Conservation (phyloP, 2,888 invertebrate species). For the Dolichomitus sp. region DNA sequence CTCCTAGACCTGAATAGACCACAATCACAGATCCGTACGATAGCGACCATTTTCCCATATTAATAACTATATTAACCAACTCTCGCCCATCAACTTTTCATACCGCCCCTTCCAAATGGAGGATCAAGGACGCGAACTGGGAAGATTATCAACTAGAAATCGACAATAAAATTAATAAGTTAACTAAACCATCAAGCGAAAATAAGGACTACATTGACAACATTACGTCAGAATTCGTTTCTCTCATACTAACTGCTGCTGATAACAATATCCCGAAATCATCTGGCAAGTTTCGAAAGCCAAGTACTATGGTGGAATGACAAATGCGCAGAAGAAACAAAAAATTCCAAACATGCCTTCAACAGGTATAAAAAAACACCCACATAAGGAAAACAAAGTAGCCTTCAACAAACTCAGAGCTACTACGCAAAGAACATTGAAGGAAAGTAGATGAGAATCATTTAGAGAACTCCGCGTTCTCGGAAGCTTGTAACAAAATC, state of each 20-base stretch:
- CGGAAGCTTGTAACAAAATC: neutral
- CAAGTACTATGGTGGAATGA: constrained; percentile 70
- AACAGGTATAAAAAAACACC: constrained; percentile 63
- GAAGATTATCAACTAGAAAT: constrained; percentile 29
- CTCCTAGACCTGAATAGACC: constrained; percentile 52
- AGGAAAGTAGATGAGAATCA: constrained; percentile 45
- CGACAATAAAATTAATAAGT: constrained; percentile 17
- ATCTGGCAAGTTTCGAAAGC: constrained; percentile 36
- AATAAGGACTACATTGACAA: constrained; percentile 36
- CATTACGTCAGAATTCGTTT: constrained; percentile 35
- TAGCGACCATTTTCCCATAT: constrained; percentile 69
- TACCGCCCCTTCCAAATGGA: constrained; percentile 57
- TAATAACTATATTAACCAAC: constrained; percentile 1
- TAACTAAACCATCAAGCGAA: neutral
- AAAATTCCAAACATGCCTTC: constrained; percentile 56
- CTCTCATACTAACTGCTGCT: constrained; percentile 59
- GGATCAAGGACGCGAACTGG: constrained; percentile 66
- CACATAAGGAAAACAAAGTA: constrained; percentile 47
- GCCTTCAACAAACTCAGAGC: constrained; percentile 12
- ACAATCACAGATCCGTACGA: constrained; percentile 30
- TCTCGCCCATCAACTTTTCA: neutral
- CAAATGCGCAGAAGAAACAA: constrained; percentile 40
- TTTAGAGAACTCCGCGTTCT: neutral
- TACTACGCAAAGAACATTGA: constrained; percentile 53
- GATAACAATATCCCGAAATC: constrained; percentile 50